Evolutionary conservation across 2,113 vertebrate species (phyloP).

Genomic region (Rhea pennata): DNA sequence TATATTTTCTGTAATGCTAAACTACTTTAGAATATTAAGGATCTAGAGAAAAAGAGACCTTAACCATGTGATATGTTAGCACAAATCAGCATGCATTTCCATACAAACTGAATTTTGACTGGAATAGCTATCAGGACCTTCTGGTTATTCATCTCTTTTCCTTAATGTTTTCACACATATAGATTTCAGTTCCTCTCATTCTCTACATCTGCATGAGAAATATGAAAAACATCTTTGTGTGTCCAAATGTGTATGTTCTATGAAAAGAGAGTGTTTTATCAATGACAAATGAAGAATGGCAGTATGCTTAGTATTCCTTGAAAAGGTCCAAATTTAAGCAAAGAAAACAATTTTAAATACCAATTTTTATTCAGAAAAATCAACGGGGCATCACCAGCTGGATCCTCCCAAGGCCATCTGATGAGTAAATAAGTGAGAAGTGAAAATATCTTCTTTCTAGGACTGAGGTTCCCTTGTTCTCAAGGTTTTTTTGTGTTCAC

Average conservation of each 20-base stretch:
- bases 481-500: background rate
- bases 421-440: background rate
- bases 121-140: fast-evolving
- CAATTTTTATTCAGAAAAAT: background rate
- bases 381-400: background rate
- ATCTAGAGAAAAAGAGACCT: background rate
- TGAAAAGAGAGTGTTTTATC: background rate
- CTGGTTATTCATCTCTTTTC: background rate
- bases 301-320: background rate
- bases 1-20: background rate
- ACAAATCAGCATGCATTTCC: background rate
- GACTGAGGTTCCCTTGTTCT: background rate
- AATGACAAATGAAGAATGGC: background rate
- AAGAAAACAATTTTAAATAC: background rate
- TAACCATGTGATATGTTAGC: background rate
- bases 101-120: background rate
- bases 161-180: background rate
- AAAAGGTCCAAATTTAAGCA: background rate
- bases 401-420: background rate
- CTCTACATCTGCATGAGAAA: background rate
- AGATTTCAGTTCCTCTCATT: background rate
- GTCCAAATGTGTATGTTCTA: background rate
- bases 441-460: background rate
- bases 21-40: background rate
- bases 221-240: background rate